Evolutionary conservation across 2,888 invertebrate genomes (phyloP).

Genomic region (Hirtodrosophila histrioides): DNA sequence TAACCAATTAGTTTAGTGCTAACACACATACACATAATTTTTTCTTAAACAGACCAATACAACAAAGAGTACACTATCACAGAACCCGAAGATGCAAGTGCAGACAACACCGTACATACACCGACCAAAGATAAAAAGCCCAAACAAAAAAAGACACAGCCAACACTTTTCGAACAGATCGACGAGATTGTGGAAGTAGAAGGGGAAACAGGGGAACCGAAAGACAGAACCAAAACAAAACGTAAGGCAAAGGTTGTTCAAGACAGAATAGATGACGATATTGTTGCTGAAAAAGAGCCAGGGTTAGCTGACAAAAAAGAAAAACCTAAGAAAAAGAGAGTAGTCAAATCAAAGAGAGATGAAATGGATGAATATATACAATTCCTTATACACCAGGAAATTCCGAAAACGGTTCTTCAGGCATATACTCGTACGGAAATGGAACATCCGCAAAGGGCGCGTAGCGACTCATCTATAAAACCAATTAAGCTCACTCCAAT

Average conservation of each 20-base stretch:
- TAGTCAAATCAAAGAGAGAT: constrained; percentile 78
- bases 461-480: constrained; percentile 74
- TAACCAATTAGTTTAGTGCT: constrained; percentile 73
- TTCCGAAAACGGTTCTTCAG: constrained; percentile 83
- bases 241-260: constrained; percentile 75
- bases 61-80: constrained; percentile 84
- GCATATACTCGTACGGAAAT: constrained; percentile 83
- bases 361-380: constrained; percentile 84
- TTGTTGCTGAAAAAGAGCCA: constrained; percentile 54
- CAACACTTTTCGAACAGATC: constrained; percentile 73
- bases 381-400: constrained; percentile 83
- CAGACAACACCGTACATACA: constrained; percentile 81
- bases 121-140: constrained; percentile 73
- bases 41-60: constrained; percentile 81
- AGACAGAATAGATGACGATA: constrained; percentile 67
- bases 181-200: constrained; percentile 79
- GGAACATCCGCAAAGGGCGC: constrained; percentile 81
- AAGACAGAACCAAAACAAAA: constrained; percentile 71
- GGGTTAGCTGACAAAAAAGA: constrained; percentile 57
- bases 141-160: constrained; percentile 76
- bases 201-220: constrained; percentile 44
- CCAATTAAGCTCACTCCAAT: constrained; percentile 84
- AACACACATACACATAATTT: constrained; percentile 75
- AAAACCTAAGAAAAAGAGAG: constrained; percentile 76
- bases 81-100: constrained; percentile 84